Conservation (phyloP, 2,888 invertebrate species). For the Scaptomyza flava region DNA sequence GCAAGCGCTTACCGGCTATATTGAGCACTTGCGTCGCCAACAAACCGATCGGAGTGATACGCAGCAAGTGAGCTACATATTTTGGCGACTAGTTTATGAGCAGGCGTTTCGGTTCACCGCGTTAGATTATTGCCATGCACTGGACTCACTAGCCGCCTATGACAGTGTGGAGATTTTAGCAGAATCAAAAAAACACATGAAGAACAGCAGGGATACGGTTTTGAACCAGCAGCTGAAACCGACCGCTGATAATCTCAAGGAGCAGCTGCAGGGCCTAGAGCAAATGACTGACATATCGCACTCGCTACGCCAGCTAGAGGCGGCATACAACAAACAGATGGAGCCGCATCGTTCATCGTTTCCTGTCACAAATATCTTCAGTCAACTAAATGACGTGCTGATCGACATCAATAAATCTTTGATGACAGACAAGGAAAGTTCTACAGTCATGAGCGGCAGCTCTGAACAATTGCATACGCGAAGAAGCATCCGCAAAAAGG, state of each 20-base stretch:
- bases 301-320: slow-evolving; percentile 68
- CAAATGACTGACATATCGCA: slow-evolving; percentile 39
- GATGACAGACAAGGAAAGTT: slow-evolving; percentile 14
- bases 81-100: slow-evolving; percentile 65
- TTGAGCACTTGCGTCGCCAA: slow-evolving; percentile 35
- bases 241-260: slow-evolving; percentile 19
- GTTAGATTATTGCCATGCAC: slow-evolving; percentile 66
- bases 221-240: slow-evolving; percentile 45
- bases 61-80: slow-evolving; percentile 64
- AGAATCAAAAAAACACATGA: slow-evolving; percentile 18
- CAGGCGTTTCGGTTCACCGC: slow-evolving; percentile 75
- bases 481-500: slow-evolving; percentile 43
- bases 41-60: slow-evolving; percentile 36
- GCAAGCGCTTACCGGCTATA: slow-evolving; percentile 60
- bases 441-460: slow-evolving; percentile 17
- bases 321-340: slow-evolving; percentile 78
- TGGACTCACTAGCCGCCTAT: slow-evolving; percentile 76
- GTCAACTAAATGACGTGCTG: slow-evolving; percentile 52
- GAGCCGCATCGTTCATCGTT: slow-evolving; percentile 44
- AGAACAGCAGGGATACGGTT: background rate
- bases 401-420: slow-evolving; percentile 47
- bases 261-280: slow-evolving; percentile 59
- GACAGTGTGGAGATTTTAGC: slow-evolving; percentile 58
- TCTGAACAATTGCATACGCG: slow-evolving; percentile 43
- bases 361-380: slow-evolving; percentile 66